Evolutionary conservation across 2,113 vertebrate genomes (phyloP).

Genomic region (Leptodactylus fuscus): DNA sequence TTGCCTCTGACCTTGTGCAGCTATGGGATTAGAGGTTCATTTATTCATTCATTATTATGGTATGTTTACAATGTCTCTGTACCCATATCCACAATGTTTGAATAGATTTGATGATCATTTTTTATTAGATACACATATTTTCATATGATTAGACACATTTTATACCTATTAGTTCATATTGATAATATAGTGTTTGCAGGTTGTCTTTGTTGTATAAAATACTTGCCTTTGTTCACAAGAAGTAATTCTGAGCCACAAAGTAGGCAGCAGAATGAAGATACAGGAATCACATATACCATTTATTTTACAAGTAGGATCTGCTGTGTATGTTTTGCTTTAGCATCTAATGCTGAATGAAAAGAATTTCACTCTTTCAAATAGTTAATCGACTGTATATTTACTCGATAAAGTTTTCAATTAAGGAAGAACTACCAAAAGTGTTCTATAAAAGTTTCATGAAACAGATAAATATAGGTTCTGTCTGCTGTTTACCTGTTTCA

Average conservation of each 20-base stretch:
- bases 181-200: not conserved
- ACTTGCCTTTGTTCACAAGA: slow-evolving; percentile 11
- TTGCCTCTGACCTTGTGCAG: not conserved
- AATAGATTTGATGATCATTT: not conserved
- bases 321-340: not conserved
- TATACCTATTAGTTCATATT: slow-evolving; percentile 6
- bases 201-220: slow-evolving; percentile 5
- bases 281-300: slow-evolving; percentile 25
- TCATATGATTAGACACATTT: not conserved
- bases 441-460: too few relatives aligned
- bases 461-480: too few relatives aligned
- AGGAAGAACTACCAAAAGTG: too few relatives aligned
- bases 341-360: not conserved
- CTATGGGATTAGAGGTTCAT: not conserved
- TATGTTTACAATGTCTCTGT: not conserved
- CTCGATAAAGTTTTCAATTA: too few relatives aligned
- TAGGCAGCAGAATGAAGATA: slow-evolving; percentile 35
- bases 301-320: slow-evolving; percentile 7
- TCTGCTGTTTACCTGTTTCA: too few relatives aligned
- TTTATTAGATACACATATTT: slow-evolving; percentile 36
- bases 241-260: slow-evolving; percentile 41
- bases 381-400: not conserved
- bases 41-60: not conserved
- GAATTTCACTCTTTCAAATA: not conserved
- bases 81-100: not conserved